Base-by-base conservation (phyloP, 2,888 invertebrate species). In the Thecocarcelia acutangulata region DNA sequence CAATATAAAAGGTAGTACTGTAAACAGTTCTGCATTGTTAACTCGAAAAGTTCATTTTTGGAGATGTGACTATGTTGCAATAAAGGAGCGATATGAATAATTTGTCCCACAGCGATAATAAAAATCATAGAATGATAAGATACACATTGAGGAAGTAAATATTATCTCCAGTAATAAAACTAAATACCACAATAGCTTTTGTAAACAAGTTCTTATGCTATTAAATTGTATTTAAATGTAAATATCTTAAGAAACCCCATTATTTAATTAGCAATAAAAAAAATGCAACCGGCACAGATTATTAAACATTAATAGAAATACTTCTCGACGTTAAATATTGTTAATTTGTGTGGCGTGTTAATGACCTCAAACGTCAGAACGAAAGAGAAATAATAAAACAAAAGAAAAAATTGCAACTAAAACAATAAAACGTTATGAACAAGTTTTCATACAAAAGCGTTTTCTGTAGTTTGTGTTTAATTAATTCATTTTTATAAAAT, bases 341-440 rank as follows among this genome's bases (percentile, higher is more conserved):
- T 19, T 48, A 24, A 40, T 15, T 69, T 69, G 46, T 46, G 46
- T 44, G 33, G 12, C 44, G 52, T 76, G 76, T 69, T 76, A 76
- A 76, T 76, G 54, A 76, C 76, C 76, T 54, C 46, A 69, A 63
- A 63, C 33, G 33, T 11, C 15, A 58, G 40, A 52, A 42, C 40
- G 1, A 28, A 42, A 72, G 9, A 28, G 17, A 59, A n/a, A 11
- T 33, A 9, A 33, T 33, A n/a, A 5, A 12, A 63, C 24, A 58
- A 58, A 40, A 19, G 13, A 59, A 59, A 40, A 74, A 59, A 59
- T 21, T 56, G 48, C 56, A 56, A 28, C 42, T 52, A 48, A 37
- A 59, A 66, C 64, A 56, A 52, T 61, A 69, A 42, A 2, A 21
- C 33, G 9, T 1, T 33, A 33, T 28, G 3, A 28, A 28, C 28